phyloP scores from a whole-genome alignment of 2,113 vertebrate species.

The Butorides virescens region DNA sequence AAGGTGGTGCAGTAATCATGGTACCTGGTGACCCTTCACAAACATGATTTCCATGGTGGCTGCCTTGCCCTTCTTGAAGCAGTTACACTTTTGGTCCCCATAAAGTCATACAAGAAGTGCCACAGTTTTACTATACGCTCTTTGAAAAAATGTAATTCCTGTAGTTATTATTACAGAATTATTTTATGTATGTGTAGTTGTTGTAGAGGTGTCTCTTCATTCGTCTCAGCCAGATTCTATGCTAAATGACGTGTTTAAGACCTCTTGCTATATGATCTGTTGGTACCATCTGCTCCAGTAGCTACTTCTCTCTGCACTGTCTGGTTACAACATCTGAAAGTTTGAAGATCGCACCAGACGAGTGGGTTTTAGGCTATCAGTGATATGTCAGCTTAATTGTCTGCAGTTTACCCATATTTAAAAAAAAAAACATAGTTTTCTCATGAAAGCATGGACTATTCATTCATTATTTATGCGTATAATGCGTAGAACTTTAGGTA shows the following conservation, averaged over 20 bases:
- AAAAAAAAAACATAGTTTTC: background rate
- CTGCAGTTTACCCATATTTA: background rate
- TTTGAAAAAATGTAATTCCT: background rate
- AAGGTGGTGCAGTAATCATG: background rate
- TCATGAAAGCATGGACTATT: background rate
- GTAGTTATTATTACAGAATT: background rate
- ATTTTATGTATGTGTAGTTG: background rate
- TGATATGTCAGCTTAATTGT: background rate
- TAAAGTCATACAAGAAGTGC: background rate
- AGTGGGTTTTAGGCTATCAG: background rate
- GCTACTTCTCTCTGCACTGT: background rate
- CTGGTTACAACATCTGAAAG: background rate
- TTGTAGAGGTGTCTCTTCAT: background rate
- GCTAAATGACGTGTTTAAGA: background rate
- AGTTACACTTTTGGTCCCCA: background rate
- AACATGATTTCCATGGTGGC: background rate
- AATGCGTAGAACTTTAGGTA: background rate
- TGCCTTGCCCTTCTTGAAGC: background rate
- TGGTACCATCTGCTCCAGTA: background rate
- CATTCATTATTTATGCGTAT: background rate
- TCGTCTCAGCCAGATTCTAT: background rate
- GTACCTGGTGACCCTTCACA: background rate
- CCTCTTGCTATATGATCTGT: background rate
- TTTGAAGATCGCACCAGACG: rapidly evolving
- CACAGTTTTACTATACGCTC: background rate